Conservation (phyloP, 2,888 invertebrate genomes). For the Caenorhabditis wallacei region DNA sequence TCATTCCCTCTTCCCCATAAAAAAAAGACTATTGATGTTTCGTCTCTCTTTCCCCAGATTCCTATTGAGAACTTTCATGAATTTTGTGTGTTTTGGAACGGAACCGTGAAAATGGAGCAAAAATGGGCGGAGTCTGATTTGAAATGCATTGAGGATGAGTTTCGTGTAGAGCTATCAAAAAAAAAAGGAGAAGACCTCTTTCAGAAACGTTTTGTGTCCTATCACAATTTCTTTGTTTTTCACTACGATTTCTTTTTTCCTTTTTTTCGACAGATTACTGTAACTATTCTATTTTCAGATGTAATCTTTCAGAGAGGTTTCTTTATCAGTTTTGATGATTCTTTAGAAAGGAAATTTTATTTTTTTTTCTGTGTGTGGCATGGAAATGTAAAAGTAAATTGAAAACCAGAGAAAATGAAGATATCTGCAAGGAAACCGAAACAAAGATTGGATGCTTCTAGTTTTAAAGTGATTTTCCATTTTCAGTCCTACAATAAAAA, state of each 20-base stretch:
- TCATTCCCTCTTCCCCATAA: not conserved
- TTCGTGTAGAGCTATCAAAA: conserved; percentile 11
- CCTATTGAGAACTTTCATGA: conserved; percentile 37
- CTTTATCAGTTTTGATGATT: too few species aligned
- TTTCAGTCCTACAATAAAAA: too few species aligned
- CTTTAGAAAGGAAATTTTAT: too few species aligned
- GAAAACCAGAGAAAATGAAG: too few species aligned
- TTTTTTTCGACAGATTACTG: conserved; percentile 7
- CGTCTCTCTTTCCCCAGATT: conserved; percentile 6
- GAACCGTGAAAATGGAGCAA: conserved; percentile 20
- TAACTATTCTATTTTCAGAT: not conserved
- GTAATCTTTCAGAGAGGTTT: too few species aligned
- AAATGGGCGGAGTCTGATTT: conserved; percentile 50
- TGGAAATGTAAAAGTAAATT: too few species aligned
- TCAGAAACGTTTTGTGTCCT: conserved; percentile 17
- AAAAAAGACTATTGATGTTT: conserved; percentile 15
- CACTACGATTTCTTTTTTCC: conserved; percentile 7
- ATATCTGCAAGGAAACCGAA: too few species aligned
- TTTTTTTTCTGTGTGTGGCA: too few species aligned
- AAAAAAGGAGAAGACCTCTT: conserved; percentile 1
- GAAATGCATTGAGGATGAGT: conserved; percentile 62
- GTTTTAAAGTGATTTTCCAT: too few species aligned
- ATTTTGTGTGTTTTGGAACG: conserved; percentile 53
- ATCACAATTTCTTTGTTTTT: conserved; percentile 47
- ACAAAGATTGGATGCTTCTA: too few species aligned